These are phyloP conservation scores for Amblyjoppa fuscipennis DNA, from an alignment of 2,888 invertebrate genomes.

Conservation along the genomic window DNA sequence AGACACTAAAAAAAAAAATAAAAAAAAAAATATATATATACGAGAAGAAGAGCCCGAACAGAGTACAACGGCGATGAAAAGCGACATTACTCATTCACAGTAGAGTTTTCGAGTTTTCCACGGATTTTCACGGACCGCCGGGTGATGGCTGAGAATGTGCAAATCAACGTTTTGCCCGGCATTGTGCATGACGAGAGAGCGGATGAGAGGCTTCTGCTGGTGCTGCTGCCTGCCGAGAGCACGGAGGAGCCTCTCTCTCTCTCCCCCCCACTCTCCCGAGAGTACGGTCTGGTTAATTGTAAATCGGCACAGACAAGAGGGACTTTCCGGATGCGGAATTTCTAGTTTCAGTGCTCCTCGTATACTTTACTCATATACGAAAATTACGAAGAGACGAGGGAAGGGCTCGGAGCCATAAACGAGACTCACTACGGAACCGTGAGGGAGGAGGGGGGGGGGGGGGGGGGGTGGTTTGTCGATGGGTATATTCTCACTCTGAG, in stretches of 20 bases:
- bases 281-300: conserved; percentile 44
- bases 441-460: too few species aligned
- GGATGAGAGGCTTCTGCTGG: conserved; percentile 6
- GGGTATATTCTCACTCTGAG: background rate
- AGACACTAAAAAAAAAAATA: background rate
- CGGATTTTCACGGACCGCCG: background rate
- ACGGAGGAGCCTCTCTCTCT: conserved; percentile 1
- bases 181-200: conserved; percentile 38
- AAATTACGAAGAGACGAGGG: conserved; percentile 3
- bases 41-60: conserved; percentile 8
- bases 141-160: conserved; percentile 38
- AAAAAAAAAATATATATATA: background rate
- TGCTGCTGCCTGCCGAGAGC: conserved; percentile 1
- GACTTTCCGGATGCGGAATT: conserved; percentile 21
- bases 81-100: conserved; percentile 47
- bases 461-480: background rate
- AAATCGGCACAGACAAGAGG: conserved; percentile 36
- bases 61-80: conserved; percentile 27
- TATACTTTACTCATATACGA: background rate
- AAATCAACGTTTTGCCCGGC: conserved; percentile 39
- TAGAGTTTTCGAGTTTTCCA: conserved; percentile 45
- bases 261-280: background rate
- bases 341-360: conserved; percentile 12
- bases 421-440: background rate
- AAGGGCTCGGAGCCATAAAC: background rate